Evolutionary conservation across 2,797 vertebrate genomes (phyloP).

Genomic region (Pachyuromys duprasi): DNA sequence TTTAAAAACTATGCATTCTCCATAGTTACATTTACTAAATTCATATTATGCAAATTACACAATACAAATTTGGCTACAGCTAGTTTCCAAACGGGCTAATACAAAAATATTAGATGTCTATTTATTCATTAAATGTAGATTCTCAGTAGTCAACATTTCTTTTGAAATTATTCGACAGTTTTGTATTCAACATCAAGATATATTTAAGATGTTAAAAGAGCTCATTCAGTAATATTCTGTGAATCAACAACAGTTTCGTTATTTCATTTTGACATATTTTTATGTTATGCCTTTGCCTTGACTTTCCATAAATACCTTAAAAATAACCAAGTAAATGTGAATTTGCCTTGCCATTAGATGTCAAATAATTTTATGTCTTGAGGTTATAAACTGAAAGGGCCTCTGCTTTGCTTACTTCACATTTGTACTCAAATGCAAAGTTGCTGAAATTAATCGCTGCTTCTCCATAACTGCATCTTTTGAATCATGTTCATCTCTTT

Average conservation of each 20-base stretch:
- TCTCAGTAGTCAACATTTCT: constrained; percentile 50
- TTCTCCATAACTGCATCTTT: not conserved
- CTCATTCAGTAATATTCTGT: constrained; percentile 13
- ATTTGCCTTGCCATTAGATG: constrained; percentile 37
- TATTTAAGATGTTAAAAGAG: constrained; percentile 39
- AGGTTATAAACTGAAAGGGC: constrained; percentile 45
- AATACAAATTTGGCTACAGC: constrained; percentile 31
- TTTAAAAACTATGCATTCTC: not conserved
- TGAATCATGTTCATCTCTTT: not conserved
- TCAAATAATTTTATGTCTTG: constrained; percentile 41
- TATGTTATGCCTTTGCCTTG: constrained; percentile 37
- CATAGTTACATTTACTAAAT: constrained; percentile 44
- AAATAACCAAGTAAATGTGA: constrained; percentile 56
- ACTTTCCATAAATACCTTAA: constrained; percentile 45
- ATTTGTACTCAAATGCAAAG: constrained; percentile 9
- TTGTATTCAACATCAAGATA: constrained; percentile 25
- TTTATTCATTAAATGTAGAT: constrained; percentile 41
- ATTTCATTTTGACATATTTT: constrained; percentile 46
- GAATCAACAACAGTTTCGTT: constrained; percentile 50
- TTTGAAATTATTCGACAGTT: constrained; percentile 34
- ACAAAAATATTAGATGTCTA: constrained; percentile 39
- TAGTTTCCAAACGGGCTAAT: constrained; percentile 50
- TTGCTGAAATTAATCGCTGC: not conserved
- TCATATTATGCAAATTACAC: constrained; percentile 59
- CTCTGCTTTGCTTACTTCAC: not conserved